phyloP scores from a whole-genome alignment of 2,113 vertebrate genomes.

The Myocastor coypus region DNA sequence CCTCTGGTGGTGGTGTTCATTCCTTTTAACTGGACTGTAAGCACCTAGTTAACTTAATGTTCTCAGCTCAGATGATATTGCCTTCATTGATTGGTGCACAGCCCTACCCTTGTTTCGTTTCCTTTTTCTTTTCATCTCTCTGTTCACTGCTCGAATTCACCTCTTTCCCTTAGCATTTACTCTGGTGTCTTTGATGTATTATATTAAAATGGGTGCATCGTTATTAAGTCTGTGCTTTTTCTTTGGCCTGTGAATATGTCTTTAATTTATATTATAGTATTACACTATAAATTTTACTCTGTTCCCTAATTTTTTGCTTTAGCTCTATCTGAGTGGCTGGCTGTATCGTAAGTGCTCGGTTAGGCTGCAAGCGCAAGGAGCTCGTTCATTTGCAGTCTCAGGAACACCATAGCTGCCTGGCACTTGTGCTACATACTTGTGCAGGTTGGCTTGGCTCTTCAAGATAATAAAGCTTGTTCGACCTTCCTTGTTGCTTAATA shows the following conservation, averaged over 20 bases:
- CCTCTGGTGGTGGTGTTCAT: neutral
- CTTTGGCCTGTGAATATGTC: neutral
- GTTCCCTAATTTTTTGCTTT: neutral
- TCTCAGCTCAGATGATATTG: neutral
- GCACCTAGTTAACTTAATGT: constrained; percentile 30
- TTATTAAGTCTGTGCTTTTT: constrained; percentile 36
- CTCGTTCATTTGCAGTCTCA: neutral
- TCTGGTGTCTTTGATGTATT: constrained; percentile 21
- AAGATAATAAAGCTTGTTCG: neutral
- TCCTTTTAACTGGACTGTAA: constrained; percentile 65
- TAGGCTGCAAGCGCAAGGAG: neutral
- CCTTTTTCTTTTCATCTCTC: constrained; percentile 44
- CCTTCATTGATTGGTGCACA: neutral
- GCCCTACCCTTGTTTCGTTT: constrained; percentile 9
- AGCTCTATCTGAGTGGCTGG: neutral
- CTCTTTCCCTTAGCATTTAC: neutral
- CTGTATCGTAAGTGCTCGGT: neutral
- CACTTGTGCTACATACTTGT: neutral
- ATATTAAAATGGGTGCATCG: neutral
- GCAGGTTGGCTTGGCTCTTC: neutral
- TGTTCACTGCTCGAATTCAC: neutral
- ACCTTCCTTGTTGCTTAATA: neutral
- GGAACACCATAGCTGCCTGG: neutral
- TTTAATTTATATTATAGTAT: constrained; percentile 47
- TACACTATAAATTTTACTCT: neutral